Evolutionary conservation across 2,113 vertebrate species (phyloP), one percentile per base, ranked within the genome.

Genomic region (Scatophagus argus): DNA sequence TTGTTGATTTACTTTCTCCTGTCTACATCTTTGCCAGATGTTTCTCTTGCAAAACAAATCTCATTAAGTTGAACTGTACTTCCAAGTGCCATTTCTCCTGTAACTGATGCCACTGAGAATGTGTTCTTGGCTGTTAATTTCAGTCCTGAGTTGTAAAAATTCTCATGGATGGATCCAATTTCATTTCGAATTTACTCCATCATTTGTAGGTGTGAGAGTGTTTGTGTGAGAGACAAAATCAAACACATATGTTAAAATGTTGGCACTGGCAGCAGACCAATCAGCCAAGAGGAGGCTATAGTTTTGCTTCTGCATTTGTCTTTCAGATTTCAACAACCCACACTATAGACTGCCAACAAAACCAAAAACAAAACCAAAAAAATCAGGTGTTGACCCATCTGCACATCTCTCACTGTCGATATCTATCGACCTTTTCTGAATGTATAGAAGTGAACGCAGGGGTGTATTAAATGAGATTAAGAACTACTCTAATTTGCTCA

Each of bases 211-310:
- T 64, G 25, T 12, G 56, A 29, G 31, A 41, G 51, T 43, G 38
- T 1, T n/a, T 38, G 32, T 13, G 31, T 21, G 27, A 4, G 12
- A 41, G 17, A 43, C 17, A 47, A 47, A 68, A 51, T 60, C 23
- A 36, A n/a, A 52, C 70, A 74, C 25, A 74, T 41, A 34, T 62
- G 27, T 54, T 27, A 62, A 44, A 62, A 56, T 56, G n/a, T n/a
- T n/a, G 25, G 29, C 6, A 55, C 23, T 23, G 11, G 41, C 17
- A 64, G 66, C 31, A 16, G 14, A 29, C 43, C 11, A 1, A 17
- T 58, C 25, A 56, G 32, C 9, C 25, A 41, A 58, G 39, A 16
- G 14, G 32, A 67, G 1, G 9, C 47, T 52, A 47, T 25, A 54
- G 13, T 54, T 17, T 41, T 73, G 25, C 13, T 60, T 36, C 12